Evolutionary conservation across 2,888 invertebrate species (phyloP).

Genomic region (Drosophila kambysellisi): DNA sequence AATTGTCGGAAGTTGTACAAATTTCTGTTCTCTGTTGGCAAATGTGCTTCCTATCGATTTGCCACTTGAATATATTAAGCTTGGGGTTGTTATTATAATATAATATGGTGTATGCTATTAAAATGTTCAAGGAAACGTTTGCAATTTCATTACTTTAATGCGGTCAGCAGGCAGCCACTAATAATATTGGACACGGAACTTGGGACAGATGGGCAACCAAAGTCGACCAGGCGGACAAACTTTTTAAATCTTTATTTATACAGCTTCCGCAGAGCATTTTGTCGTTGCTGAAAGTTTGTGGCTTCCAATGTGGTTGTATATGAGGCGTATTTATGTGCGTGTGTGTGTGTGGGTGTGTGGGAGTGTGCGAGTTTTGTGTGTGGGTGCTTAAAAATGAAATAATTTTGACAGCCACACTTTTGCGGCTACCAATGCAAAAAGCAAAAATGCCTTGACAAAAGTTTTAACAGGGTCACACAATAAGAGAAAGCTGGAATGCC

Average conservation of each 20-base stretch:
- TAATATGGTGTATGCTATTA: background rate
- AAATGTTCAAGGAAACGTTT: conserved; percentile 30
- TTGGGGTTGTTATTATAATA: background rate
- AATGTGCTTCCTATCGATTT: background rate
- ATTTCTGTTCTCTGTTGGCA: background rate
- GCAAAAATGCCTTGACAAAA: conserved; percentile 65
- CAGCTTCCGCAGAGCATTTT: conserved; percentile 70
- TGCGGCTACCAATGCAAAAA: conserved; percentile 58
- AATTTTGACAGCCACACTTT: conserved; percentile 69
- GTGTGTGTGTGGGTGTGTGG: conserved; percentile 12
- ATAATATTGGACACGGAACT: conserved; percentile 30
- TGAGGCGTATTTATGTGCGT: background rate
- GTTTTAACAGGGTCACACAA: conserved; percentile 53
- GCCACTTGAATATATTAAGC: background rate
- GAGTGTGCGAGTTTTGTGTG: conserved; percentile 10
- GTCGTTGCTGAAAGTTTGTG: conserved; percentile 59
- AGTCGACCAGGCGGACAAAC: conserved; percentile 52
- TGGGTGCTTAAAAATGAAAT: conserved; percentile 64
- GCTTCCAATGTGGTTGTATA: conserved; percentile 20
- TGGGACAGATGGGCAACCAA: conserved; percentile 19
- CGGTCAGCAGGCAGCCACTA: conserved; percentile 2
- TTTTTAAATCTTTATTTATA: conserved; percentile 78
- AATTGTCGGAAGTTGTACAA: background rate
- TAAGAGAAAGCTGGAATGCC: background rate
- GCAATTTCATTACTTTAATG: conserved; percentile 74